These are phyloP conservation scores for Bombus vancouverensis DNA, from an alignment of 1,140 invertebrate genomes.

Conservation along the genomic window DNA sequence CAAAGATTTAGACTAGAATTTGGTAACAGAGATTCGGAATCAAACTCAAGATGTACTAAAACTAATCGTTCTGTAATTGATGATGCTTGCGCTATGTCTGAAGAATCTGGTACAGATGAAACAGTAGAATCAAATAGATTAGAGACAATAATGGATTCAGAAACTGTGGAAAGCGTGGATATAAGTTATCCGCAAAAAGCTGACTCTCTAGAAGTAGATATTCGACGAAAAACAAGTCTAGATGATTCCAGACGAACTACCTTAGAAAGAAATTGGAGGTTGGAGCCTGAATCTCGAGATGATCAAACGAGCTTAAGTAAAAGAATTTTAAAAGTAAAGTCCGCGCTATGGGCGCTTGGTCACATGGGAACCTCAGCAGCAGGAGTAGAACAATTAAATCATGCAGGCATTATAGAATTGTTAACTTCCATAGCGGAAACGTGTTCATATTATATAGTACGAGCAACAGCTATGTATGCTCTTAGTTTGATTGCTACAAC, in stretches of 20 bases:
- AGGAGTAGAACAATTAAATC: conserved; percentile 88
- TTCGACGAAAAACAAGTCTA: conserved; percentile 75
- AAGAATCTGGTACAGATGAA: conserved; percentile 72
- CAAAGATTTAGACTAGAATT: conserved; percentile 76
- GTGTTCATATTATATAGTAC: conserved; percentile 92
- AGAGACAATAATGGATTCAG: conserved; percentile 79
- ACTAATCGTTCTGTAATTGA: conserved; percentile 66
- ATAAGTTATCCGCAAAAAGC: conserved; percentile 59
- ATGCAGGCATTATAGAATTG: conserved; percentile 84
- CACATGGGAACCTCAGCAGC: conserved; percentile 90
- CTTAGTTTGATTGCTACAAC: conserved; percentile 93
- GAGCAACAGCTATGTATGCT: conserved; percentile 94
- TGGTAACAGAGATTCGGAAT: conserved; percentile 58
- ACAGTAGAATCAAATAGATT: conserved; percentile 69
- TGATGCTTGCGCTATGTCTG: conserved; percentile 67
- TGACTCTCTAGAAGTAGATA: conserved; percentile 66
- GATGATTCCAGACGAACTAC: conserved; percentile 78
- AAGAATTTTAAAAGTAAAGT: conserved; percentile 91
- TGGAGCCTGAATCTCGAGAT: conserved; percentile 67
- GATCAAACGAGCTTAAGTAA: conserved; percentile 68
- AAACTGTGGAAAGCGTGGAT: conserved; percentile 71
- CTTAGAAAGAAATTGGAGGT: conserved; percentile 75
- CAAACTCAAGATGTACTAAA: conserved; percentile 58
- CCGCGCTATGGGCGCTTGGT: conserved; percentile 94
- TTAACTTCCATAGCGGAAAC: conserved; percentile 89